phyloP scores from a whole-genome alignment of 2,888 invertebrate genomes.

The Morpho helenor region DNA sequence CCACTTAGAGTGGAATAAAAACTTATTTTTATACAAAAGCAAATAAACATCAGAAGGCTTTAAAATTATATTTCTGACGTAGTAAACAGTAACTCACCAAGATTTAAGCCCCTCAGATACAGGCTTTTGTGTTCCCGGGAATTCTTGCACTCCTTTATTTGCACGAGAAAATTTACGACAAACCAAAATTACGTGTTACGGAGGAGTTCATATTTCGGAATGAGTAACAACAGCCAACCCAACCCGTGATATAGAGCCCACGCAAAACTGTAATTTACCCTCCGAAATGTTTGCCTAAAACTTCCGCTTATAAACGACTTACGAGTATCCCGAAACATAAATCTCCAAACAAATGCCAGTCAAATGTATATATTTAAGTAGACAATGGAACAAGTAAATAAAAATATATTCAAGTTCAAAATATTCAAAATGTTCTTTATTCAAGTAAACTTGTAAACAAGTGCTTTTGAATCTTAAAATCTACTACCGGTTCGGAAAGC shows the following conservation, averaged over 20 bases:
- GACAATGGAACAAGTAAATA: too few species aligned
- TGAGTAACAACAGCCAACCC: constrained; percentile 7
- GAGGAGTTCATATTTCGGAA: constrained; percentile 24
- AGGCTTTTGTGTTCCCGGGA: constrained; percentile 5
- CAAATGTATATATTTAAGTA: too few species aligned
- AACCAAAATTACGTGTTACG: constrained; percentile 23
- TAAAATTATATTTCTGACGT: background rate
- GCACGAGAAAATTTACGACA: constrained; percentile 22
- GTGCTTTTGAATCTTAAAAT: too few species aligned
- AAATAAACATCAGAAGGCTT: too few species aligned
- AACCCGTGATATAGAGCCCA: constrained; percentile 12
- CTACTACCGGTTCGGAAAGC: too few species aligned
- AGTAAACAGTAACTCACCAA: background rate
- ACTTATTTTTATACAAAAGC: too few species aligned
- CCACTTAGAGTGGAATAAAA: too few species aligned
- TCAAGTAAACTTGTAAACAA: too few species aligned
- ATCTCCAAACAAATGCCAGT: constrained; percentile 15
- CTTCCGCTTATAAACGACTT: constrained; percentile 3
- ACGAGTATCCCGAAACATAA: constrained; percentile 4
- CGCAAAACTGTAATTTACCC: constrained; percentile 15
- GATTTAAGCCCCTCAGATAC: background rate
- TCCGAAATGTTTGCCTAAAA: constrained; percentile 2
- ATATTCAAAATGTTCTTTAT: too few species aligned
- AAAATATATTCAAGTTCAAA: too few species aligned
- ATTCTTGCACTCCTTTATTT: constrained; percentile 13